A percentile compares a stretch with the other conserved stretches of the same genome.
Conservation (phyloP, 2,113 vertebrate genomes). For the Chaetops frenatus region DNA sequence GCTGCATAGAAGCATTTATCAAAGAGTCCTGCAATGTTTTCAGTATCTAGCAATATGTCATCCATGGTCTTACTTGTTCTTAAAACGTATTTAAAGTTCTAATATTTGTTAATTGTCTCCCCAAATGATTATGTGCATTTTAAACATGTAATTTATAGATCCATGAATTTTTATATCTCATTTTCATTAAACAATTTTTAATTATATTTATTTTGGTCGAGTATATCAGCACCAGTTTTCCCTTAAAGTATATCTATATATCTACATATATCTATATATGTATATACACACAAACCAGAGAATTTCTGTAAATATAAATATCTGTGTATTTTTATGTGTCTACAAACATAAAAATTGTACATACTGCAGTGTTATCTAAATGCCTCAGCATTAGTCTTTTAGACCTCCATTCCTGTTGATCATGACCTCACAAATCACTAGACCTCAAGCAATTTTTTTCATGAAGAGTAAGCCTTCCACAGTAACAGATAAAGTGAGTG, state of each 20-base stretch:
- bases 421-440: not conserved
- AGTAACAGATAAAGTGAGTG: not conserved
- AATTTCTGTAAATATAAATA: not conserved
- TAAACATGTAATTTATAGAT: not conserved
- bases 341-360: not conserved
- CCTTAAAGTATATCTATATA: not conserved
- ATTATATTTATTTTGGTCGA: not conserved
- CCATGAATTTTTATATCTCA: accelerated
- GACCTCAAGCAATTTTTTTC: not conserved
- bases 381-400: not conserved
- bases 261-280: not conserved
- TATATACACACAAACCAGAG: accelerated
- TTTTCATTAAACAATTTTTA: not conserved
- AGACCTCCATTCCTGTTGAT: not conserved
- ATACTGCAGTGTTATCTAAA: not conserved
- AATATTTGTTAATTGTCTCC: not conserved
- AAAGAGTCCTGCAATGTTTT: not conserved
- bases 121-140: not conserved
- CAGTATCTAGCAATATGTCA: not conserved
- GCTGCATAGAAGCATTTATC: not conserved
- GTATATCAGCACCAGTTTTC: not conserved
- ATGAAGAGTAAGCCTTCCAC: not conserved
- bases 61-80: not conserved
- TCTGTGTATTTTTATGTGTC: not conserved
- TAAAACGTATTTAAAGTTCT: not conserved